Evolutionary conservation across 2,888 invertebrate genomes (phyloP), one percentile per base, ranked within the genome.

Genomic region (Nemurella pictetii): DNA sequence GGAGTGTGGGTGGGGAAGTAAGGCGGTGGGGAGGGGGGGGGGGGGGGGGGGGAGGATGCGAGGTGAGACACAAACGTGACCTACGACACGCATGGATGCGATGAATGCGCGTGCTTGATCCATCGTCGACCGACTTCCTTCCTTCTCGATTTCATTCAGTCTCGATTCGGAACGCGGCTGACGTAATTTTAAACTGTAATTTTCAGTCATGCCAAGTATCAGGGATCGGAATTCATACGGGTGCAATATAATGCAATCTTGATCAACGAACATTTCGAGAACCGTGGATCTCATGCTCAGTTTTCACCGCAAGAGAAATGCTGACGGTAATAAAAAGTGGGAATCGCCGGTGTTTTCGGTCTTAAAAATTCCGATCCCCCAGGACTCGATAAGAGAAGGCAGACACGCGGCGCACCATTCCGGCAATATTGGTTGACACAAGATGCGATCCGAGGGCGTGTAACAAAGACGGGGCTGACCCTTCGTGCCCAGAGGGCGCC

Each of bases 21-120:
- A 78, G 78, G 29, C 29, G 29, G 78, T n/a, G 78, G 30, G 78
- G 26, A 26, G 25, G 77, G 73, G 73, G n/a, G 75, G 75, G 7
- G 75, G 75, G 75, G 3, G 75, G 75, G 20, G 27, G 75, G 25
- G 75, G 78, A 29, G 29, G 25, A 25, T 20, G 20, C 29, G 78
- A 78, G 7, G 29, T 29, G 28, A n/a, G 78, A 5, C 78, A 30
- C 29, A 78, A 27, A 78, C 30, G 78, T 30, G 78, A 78, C 28
- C 78, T 29, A 75, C 75, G 29, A 78, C 78, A 78, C 28, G 78
- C 28, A 30, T 30, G 29, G 30, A 55, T 55, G 55, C 55, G 55
- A n/a, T 55, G 55, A 55, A 55, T 55, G 20, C 55, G 55, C 55
- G 55, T 20, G 15, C 5, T 35, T 12, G 55, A 20, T 12, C 20